Base-by-base conservation (phyloP, 1,140 invertebrate species). In the Formica selysi region DNA sequence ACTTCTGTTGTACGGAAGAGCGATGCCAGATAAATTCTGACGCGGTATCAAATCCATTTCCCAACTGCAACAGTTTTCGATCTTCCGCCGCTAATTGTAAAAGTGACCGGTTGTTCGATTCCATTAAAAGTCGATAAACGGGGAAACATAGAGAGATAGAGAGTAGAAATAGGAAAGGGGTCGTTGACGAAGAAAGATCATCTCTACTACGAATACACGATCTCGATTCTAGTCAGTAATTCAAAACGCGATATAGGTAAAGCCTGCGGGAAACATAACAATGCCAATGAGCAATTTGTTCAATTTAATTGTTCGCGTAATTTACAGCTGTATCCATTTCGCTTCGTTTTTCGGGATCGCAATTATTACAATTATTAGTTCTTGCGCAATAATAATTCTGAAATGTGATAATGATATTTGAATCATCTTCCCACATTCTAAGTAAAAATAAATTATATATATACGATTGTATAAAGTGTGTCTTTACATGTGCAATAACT, bases 51-150 rank as follows among this genome's bases (percentile, higher is more conserved):
- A 59, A 36, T 81, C 78, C n/a, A 81, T 81, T 57, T 81, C 36
- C 26, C 51, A 26, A 44, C 29, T 71, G 67, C 36, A 80, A 51
- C 51, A 80, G 84, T 87, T 87, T 36, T 65, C 84, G 84, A 73
- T 86, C 85, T 86, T 86, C 70, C 74, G 67, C 29, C 48, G 62
- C 61, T 70, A 22, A 22, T 22, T 22, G 22, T 22, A 80, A 86
- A 79, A 86, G 65, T 76, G 86, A 87, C 85, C 83, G 73, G 41
- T 79, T 65, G 78, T 22, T 22, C 84, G 67, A 79, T 87, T 79
- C 70, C 74, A 86, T 80, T 86, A 86, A 86, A 80, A 65, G 65
- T 62, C 29, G 64, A 80, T 80, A 64, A 80, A 85, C 51, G 32
- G 64, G 57, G 32, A 59, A 73, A 70, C 38, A 70, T 16, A 79